phyloP scores from a whole-genome alignment of 2,113 vertebrate genomes.

The Acrocephalus arundinaceus region DNA sequence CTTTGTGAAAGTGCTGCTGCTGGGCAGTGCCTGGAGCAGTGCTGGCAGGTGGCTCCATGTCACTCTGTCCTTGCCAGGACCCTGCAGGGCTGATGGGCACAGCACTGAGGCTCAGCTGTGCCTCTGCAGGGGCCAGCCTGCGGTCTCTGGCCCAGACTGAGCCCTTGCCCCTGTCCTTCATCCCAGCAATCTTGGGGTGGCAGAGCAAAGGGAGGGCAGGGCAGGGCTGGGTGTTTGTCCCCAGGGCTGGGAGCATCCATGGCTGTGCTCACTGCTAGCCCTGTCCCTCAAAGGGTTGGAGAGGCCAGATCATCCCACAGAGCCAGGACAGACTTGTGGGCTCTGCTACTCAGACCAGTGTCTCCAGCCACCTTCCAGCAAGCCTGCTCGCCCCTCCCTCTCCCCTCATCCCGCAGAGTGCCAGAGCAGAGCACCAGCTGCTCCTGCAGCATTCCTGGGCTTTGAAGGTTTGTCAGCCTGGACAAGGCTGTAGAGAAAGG shows the following conservation, averaged over 20 bases:
- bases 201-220: neutral
- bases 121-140: neutral
- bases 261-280: neutral
- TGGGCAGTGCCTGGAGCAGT: neutral
- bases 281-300: neutral
- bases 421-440: neutral
- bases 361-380: neutral
- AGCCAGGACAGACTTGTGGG: neutral
- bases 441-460: neutral
- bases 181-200: neutral
- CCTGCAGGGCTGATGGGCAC: neutral
- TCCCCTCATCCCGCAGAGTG: rapidly evolving
- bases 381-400: neutral
- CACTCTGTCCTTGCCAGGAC: neutral
- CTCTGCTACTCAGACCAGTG: neutral
- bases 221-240: neutral
- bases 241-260: neutral
- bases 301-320: neutral
- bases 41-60: neutral
- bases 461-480: neutral
- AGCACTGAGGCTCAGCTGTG: neutral
- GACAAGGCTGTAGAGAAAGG: neutral
- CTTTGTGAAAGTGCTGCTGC: neutral
- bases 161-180: neutral
- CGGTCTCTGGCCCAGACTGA: neutral